Conservation (phyloP, 2,797 vertebrate genomes). For the Pseudochirops cupreus region DNA sequence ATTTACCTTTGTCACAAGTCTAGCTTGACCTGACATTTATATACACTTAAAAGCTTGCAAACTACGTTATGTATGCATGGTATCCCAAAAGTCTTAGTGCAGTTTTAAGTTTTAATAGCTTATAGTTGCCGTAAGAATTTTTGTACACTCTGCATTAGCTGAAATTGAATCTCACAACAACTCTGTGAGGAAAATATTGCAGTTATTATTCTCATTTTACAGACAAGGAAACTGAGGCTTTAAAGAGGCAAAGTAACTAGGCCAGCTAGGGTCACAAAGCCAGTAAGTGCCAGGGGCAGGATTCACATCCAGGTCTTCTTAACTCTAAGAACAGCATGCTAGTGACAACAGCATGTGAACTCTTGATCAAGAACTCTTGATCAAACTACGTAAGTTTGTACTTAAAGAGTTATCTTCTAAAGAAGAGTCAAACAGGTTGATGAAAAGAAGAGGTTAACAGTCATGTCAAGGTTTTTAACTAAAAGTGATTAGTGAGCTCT, state of each 20-base stretch:
- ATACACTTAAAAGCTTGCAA: background rate
- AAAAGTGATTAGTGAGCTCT: conserved; percentile 30
- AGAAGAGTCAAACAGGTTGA: background rate
- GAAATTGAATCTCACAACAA: background rate
- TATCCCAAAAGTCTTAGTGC: background rate
- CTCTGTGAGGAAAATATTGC: background rate
- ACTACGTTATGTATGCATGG: background rate
- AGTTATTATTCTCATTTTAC: background rate
- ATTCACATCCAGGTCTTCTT: background rate
- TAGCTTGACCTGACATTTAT: background rate
- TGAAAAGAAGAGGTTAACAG: conserved; percentile 27
- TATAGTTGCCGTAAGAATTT: background rate
- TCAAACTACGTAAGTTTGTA: background rate
- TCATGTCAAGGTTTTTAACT: conserved; percentile 14
- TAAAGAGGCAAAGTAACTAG: background rate
- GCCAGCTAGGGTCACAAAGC: background rate
- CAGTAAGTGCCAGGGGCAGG: background rate
- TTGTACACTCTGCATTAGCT: background rate
- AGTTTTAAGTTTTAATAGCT: background rate
- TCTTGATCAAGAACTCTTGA: background rate
- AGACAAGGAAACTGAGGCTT: background rate
- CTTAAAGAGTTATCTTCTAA: conserved; percentile 39
- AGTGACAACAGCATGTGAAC: background rate
- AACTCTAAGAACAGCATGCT: background rate
- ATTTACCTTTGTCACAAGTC: background rate